phyloP scores from a whole-genome alignment of 2,113 vertebrate genomes.

The Alligator sinensis region DNA sequence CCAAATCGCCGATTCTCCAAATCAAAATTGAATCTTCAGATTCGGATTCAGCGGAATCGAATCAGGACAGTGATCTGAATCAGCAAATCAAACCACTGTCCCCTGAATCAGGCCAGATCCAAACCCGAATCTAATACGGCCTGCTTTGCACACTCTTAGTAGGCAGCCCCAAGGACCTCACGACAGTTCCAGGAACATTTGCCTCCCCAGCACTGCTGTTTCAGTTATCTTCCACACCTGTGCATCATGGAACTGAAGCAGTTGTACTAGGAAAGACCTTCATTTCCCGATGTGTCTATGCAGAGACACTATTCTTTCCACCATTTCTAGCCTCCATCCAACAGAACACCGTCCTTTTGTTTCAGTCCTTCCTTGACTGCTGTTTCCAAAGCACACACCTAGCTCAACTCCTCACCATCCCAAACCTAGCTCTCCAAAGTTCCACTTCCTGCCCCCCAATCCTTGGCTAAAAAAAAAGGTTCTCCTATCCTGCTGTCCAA shows the following conservation, averaged over 20 bases:
- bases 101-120: too few relatives aligned
- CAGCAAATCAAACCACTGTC: too few relatives aligned
- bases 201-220: not conserved
- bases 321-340: not conserved
- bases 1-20: too few relatives aligned
- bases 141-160: too few relatives aligned
- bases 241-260: not conserved
- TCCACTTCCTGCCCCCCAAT: not conserved
- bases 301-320: not conserved
- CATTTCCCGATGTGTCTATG: not conserved
- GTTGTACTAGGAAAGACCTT: not conserved
- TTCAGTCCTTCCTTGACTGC: not conserved
- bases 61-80: too few relatives aligned
- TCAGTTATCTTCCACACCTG: not conserved
- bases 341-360: not conserved
- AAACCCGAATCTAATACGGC: too few relatives aligned
- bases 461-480: not conserved
- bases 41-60: too few relatives aligned
- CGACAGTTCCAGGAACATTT: too few relatives aligned
- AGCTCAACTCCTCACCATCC: not conserved
- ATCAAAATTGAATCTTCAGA: too few relatives aligned
- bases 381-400: too few relatives aligned
- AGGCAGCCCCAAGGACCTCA: too few relatives aligned
- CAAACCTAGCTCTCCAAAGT: not conserved
- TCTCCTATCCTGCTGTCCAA: not conserved